A percentile compares a stretch with the other conserved stretches of the same genome.
These are phyloP conservation scores for Drosophila neonasuta DNA, from an alignment of 2,888 invertebrate genomes.

Conservation along the genomic window DNA sequence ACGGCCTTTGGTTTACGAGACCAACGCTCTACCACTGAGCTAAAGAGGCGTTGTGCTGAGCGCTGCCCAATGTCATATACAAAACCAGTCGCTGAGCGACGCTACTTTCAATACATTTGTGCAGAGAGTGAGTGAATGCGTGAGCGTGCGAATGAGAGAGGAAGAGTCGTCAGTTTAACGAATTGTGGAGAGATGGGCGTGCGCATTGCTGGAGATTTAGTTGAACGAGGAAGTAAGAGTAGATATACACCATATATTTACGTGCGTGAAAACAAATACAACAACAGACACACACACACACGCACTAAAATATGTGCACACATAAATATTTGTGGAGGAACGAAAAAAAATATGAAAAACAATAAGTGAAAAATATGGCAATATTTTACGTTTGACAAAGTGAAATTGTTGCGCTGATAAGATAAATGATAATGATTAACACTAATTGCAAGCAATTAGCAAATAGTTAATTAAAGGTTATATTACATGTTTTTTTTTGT, in stretches of 20 bases:
- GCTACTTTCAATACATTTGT: slow-evolving; percentile 1
- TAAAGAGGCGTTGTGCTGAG: slow-evolving; percentile 56
- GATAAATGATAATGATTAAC: slow-evolving; percentile 10
- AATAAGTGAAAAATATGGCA: slow-evolving; percentile 8
- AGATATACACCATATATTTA: slow-evolving; percentile 9
- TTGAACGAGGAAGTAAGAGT: slow-evolving; percentile 18
- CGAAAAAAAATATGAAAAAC: background rate
- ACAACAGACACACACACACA: background rate
- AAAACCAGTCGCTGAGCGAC: slow-evolving; percentile 25
- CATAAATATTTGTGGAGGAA: background rate
- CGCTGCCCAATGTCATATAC: slow-evolving; percentile 49
- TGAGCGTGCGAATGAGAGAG: slow-evolving; percentile 8
- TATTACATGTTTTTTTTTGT: background rate
- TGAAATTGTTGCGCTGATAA: slow-evolving; percentile 13
- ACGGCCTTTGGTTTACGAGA: slow-evolving; percentile 67
- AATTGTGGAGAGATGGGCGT: slow-evolving; percentile 41
- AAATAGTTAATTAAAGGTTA: slow-evolving; percentile 4
- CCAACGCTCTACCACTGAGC: slow-evolving; percentile 68
- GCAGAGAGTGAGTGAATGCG: slow-evolving; percentile 6
- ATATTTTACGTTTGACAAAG: slow-evolving; percentile 8
- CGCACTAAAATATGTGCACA: background rate
- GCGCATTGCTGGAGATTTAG: slow-evolving; percentile 43
- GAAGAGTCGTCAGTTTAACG: background rate
- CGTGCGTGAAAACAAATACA: slow-evolving; percentile 5
- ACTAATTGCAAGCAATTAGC: background rate